phyloP scores from a whole-genome alignment of 2,113 vertebrate species.

The Indri indri region DNA sequence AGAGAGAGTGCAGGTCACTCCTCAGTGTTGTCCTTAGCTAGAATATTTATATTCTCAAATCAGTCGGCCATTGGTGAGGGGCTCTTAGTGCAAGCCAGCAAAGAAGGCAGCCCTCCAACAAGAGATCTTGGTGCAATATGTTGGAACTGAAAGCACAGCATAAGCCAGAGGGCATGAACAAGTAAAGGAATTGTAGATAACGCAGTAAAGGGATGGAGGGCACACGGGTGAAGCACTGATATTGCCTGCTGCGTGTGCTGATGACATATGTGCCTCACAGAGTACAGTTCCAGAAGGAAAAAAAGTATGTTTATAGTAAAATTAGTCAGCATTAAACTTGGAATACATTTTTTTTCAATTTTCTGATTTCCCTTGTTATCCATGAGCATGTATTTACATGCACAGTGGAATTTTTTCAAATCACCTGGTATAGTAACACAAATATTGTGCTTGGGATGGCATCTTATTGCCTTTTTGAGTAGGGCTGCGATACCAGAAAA shows the following conservation, averaged over 20 bases:
- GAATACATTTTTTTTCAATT: background rate
- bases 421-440: background rate
- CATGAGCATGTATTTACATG: background rate
- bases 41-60: background rate
- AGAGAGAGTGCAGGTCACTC: background rate
- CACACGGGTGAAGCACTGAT: background rate
- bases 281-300: background rate
- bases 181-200: background rate
- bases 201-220: background rate
- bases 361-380: background rate
- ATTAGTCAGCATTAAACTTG: background rate
- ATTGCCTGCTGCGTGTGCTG: background rate
- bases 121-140: background rate
- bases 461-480: background rate
- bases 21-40: background rate
- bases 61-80: background rate
- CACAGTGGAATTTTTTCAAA: background rate
- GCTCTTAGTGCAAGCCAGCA: background rate
- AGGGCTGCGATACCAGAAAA: background rate
- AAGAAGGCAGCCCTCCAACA: background rate
- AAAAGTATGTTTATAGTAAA: background rate
- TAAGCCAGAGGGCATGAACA: background rate
- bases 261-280: background rate
- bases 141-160: background rate
- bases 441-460: background rate